Conservation (phyloP, 64 coral and sea anemone species). For the Astreopora myriophthalma region DNA sequence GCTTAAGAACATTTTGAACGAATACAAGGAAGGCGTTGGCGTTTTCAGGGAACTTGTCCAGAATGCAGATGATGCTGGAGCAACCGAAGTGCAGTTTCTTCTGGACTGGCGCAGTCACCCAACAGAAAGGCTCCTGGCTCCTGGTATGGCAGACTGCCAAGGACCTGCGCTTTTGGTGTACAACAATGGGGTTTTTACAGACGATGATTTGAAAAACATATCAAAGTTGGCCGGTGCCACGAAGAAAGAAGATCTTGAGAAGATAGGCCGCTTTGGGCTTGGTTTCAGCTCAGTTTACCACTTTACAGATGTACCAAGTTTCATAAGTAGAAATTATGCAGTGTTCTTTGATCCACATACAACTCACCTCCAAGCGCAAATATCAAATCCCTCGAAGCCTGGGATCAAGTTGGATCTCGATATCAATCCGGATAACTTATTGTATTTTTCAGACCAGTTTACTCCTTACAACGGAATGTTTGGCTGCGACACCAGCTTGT, state of each 20-base stretch:
- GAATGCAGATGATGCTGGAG: slow-evolving; percentile 95
- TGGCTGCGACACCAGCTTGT: slow-evolving; percentile 66
- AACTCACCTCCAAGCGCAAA: slow-evolving; percentile 56
- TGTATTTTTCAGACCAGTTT: slow-evolving; percentile 78
- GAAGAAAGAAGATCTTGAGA: slow-evolving; percentile 83
- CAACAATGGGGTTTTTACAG: slow-evolving; percentile 79
- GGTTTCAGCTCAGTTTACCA: slow-evolving; percentile 96
- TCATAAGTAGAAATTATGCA: slow-evolving; percentile 65
- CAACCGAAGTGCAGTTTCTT: slow-evolving; percentile 86
- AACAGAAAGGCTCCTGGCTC: slow-evolving; percentile 51
- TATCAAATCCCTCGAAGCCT: slow-evolving; percentile 56
- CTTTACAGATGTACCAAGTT: slow-evolving; percentile 91
- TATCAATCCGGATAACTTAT: slow-evolving; percentile 9
- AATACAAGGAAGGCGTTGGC: slow-evolving; percentile 92
- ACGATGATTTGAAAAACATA: slow-evolving; percentile 87
- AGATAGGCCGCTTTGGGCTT: slow-evolving; percentile 94
- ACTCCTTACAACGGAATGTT: slow-evolving; percentile 77
- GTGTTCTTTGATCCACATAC: slow-evolving; percentile 88
- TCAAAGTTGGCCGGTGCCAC: slow-evolving; percentile 87
- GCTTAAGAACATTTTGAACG: slow-evolving; percentile 81
- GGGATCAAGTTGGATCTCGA: slow-evolving; percentile 83
- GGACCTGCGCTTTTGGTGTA: slow-evolving; percentile 84
- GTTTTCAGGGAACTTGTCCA: slow-evolving; percentile 91
- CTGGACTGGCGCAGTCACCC: slow-evolving; percentile 83
- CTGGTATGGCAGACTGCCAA: slow-evolving; percentile 80